Base-by-base conservation (phyloP, 2,888 invertebrate genomes). In the Orchesellides sinensis region DNA sequence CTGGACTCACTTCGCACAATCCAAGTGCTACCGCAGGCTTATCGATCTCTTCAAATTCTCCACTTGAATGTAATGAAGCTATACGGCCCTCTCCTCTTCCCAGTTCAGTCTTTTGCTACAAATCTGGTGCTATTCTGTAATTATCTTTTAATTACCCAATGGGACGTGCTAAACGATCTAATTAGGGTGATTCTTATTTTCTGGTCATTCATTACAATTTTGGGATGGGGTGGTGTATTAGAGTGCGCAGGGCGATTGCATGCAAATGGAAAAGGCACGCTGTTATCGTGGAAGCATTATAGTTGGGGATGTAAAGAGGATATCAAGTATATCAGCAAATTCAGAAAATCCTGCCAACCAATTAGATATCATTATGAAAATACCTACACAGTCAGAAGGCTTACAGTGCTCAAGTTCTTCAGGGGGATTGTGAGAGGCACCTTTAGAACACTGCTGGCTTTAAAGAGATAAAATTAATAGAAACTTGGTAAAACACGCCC, bases 211-310 rank as follows among this genome's bases (percentile, higher is more conserved):
- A 10, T 14, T 2, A 17, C 6, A n/a, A 14, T 14, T 0, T 1
- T 35, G 6, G 3, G 19, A 12, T 1, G 10, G 10, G 35, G 19
- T 1, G 14, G 8, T 2, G 1, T 63, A 3, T 12, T 63, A 19
- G 40, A 63, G 10, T 19, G 8, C 2, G 29, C 25, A 1, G 40
- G 63, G 10, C 4, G 23, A 40, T 21, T 63, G 21, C 5, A 29
- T 27, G 14, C 1, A 2, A 23, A 8, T 12, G 52, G 68, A 0
- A 29, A 68, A 4, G 29, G 12, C 3, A 25, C 21, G 27, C 21
- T 68, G 12, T 1, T 14, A 6, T 68, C 68, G 0, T 68, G 68
- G 68, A 68, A 68, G 21, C n/a, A 10, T n/a, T 56, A 70, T 40
- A 23, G 56, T 14, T 70, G 70, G 70, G 35, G 40, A 3, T 17